These are phyloP conservation scores for Chamaea fasciata DNA, from an alignment of 2,113 vertebrate species.

Conservation along the genomic window DNA sequence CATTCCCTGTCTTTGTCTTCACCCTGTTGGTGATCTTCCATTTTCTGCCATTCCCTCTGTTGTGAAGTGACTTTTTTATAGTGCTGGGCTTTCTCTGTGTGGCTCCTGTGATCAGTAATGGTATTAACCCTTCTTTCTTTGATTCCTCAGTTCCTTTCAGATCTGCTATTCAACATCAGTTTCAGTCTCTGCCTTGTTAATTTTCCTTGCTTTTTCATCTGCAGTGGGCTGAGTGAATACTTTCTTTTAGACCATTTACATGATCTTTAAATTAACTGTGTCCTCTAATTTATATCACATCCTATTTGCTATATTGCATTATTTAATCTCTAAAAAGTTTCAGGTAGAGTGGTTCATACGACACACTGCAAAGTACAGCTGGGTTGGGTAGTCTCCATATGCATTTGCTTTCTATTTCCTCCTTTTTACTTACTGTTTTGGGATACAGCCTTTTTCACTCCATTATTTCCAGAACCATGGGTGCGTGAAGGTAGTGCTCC, in stretches of 20 bases:
- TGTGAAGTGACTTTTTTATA: background rate
- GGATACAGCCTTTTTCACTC: background rate
- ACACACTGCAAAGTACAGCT: background rate
- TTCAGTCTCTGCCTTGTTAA: background rate
- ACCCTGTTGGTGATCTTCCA: background rate
- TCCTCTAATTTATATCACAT: background rate
- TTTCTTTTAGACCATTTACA: background rate
- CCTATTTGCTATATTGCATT: background rate
- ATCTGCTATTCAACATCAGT: background rate
- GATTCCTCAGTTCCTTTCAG: background rate
- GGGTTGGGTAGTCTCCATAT: background rate
- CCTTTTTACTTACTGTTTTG: background rate
- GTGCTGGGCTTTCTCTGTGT: background rate
- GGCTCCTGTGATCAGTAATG: background rate
- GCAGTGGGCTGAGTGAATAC: background rate
- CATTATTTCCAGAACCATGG: conserved; percentile 11
- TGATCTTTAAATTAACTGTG: background rate
- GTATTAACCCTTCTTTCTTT: background rate
- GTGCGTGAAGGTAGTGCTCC: background rate
- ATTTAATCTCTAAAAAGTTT: conserved; percentile 24
- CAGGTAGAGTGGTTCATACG: background rate
- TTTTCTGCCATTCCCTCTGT: background rate
- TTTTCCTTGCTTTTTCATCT: background rate
- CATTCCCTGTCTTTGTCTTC: background rate
- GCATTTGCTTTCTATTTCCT: background rate